Evolutionary conservation across 2,113 vertebrate genomes (phyloP).

Genomic region (Agelaius phoeniceus): DNA sequence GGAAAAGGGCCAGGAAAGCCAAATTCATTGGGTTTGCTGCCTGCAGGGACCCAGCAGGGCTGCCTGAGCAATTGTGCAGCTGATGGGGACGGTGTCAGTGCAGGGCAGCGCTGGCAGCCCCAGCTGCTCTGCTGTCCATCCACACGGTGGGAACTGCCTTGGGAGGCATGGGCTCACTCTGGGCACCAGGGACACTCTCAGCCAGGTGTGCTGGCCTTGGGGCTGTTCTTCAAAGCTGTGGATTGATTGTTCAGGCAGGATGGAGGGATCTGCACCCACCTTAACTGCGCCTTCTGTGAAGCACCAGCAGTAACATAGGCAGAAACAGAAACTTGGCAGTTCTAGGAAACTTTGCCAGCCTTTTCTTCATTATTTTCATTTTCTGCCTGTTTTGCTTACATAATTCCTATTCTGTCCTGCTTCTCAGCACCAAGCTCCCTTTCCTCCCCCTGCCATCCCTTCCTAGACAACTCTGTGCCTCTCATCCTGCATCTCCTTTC

Average conservation of each 20-base stretch:
- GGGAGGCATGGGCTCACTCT: not conserved
- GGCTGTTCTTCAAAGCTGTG: rapidly evolving
- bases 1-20: not conserved
- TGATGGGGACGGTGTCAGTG: not conserved
- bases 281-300: not conserved
- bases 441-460: not conserved
- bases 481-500: not conserved
- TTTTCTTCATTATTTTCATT: not conserved
- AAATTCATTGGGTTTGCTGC: not conserved
- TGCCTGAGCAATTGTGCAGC: not conserved
- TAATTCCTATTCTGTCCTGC: not conserved
- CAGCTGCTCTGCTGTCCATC: not conserved
- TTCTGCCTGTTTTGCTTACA: not conserved
- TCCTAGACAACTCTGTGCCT: not conserved
- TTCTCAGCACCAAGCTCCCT: not conserved
- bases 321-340: not conserved
- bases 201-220: not conserved
- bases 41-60: not conserved
- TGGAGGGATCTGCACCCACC: not conserved
- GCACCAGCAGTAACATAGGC: not conserved
- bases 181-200: not conserved
- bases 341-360: not conserved
- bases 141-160: rapidly evolving
- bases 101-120: rapidly evolving
- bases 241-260: rapidly evolving